Evolutionary conservation across 2,113 vertebrate genomes (phyloP).

Genomic region (Hippocampus guttulatus): DNA sequence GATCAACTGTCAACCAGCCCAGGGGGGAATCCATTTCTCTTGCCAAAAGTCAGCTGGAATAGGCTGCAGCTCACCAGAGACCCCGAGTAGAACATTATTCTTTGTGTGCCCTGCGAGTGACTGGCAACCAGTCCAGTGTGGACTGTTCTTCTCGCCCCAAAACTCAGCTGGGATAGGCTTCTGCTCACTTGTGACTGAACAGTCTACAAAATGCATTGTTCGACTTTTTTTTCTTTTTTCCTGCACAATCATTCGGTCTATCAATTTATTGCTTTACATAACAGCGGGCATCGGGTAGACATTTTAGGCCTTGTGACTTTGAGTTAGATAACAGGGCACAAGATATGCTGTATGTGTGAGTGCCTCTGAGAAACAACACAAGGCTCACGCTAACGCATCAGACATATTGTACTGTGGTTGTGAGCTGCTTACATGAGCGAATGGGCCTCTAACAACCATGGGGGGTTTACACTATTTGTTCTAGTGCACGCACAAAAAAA

Average conservation of each 20-base stretch:
- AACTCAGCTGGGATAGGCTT: neutral
- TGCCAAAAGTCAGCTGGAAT: neutral
- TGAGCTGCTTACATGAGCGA: slow-evolving; percentile 16
- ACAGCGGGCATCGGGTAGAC: slow-evolving; percentile 15
- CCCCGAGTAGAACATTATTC: too few species aligned
- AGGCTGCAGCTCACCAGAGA: neutral
- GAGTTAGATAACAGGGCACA: slow-evolving; percentile 50
- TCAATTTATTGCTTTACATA: slow-evolving; percentile 37
- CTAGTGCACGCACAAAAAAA: neutral
- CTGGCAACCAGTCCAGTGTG: too few species aligned
- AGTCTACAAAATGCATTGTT: too few species aligned
- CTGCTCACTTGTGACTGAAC: neutral
- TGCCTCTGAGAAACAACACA: slow-evolving; percentile 19
- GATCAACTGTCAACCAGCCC: neutral
- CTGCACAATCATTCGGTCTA: slow-evolving; percentile 15
- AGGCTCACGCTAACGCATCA: slow-evolving; percentile 14
- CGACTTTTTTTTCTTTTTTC: neutral
- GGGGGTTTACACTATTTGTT: slow-evolving; percentile 9
- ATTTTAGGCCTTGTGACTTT: slow-evolving; percentile 19
- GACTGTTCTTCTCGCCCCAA: neutral
- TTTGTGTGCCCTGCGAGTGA: neutral
- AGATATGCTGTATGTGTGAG: slow-evolving; percentile 33
- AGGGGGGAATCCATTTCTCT: neutral
- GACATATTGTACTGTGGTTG: slow-evolving; percentile 9
- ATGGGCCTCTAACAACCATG: slow-evolving; percentile 15